These are phyloP conservation scores for Temnothorax unifasciatus DNA, from an alignment of 2,888 invertebrate genomes.

Conservation along the genomic window DNA sequence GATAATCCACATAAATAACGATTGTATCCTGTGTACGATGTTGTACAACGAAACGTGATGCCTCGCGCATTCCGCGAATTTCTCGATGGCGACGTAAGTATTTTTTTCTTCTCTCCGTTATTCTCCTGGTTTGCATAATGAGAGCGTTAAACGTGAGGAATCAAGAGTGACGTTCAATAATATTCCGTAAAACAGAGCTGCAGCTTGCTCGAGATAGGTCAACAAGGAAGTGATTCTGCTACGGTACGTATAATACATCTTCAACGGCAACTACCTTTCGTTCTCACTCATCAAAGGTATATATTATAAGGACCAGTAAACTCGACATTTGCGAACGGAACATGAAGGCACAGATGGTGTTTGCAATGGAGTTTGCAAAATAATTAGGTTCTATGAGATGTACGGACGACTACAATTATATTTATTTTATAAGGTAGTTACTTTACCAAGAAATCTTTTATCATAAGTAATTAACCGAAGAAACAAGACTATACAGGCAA, in stretches of 20 bases:
- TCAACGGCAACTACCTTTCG: conserved; percentile 38
- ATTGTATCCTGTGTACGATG: conserved; percentile 62
- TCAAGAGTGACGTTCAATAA: conserved; percentile 63
- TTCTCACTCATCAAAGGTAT: conserved; percentile 20
- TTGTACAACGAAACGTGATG: conserved; percentile 57
- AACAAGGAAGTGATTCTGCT: background rate
- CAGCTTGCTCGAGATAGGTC: conserved; percentile 52
- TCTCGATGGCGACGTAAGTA: background rate
- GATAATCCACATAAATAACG: conserved; percentile 62
- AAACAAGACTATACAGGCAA: background rate
- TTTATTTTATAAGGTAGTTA: background rate
- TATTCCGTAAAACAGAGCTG: conserved; percentile 19
- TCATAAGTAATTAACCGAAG: background rate
- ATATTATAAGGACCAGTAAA: background rate
- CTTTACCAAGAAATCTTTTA: background rate
- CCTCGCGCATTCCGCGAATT: conserved; percentile 23
- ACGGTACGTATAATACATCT: conserved; percentile 43
- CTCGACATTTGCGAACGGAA: conserved; percentile 33
- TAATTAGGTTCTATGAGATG: conserved; percentile 27
- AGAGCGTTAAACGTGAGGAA: conserved; percentile 65
- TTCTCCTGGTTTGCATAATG: conserved; percentile 61
- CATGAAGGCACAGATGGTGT: conserved; percentile 41
- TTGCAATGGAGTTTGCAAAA: conserved; percentile 9
- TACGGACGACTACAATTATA: background rate
- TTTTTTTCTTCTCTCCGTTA: background rate